phyloP scores from a whole-genome alignment of 2,113 vertebrate species.

The Chunga burmeisteri region DNA sequence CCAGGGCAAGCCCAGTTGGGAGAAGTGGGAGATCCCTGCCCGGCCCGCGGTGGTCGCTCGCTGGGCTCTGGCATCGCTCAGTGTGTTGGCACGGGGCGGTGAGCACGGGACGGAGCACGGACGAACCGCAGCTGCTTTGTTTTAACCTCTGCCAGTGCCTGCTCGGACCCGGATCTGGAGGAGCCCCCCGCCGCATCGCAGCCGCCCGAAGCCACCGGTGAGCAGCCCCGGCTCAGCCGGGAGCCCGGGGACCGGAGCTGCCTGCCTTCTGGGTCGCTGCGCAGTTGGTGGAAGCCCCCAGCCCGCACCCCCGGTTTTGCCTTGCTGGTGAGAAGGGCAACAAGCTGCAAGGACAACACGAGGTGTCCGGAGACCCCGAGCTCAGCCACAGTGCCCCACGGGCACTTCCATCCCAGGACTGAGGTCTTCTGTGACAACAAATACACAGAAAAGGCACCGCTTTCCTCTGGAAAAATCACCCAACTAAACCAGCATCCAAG shows the following conservation, averaged over 20 bases:
- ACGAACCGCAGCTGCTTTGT: neutral
- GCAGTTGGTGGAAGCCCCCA: neutral
- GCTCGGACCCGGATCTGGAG: rapidly evolving
- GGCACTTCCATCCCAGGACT: neutral
- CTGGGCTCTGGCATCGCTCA: neutral
- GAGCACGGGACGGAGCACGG: neutral
- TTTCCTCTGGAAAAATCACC: neutral
- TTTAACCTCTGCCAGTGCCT: neutral
- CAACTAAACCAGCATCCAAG: neutral
- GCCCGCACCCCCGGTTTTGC: neutral
- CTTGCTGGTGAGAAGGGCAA: neutral
- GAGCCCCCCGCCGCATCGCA: rapidly evolving
- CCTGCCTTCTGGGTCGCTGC: neutral
- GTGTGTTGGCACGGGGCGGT: rapidly evolving
- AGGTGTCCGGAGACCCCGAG: neutral
- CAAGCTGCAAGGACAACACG: neutral
- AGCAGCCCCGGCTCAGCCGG: neutral
- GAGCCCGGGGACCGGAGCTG: neutral
- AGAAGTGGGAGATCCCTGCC: neutral
- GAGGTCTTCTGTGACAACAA: neutral
- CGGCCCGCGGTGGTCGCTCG: neutral
- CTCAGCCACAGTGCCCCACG: neutral
- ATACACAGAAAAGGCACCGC: neutral
- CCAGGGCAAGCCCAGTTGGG: neutral
- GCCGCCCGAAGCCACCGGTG: neutral